Conservation (phyloP, 2,888 invertebrate genomes). For the Megalurothrips usitatus region DNA sequence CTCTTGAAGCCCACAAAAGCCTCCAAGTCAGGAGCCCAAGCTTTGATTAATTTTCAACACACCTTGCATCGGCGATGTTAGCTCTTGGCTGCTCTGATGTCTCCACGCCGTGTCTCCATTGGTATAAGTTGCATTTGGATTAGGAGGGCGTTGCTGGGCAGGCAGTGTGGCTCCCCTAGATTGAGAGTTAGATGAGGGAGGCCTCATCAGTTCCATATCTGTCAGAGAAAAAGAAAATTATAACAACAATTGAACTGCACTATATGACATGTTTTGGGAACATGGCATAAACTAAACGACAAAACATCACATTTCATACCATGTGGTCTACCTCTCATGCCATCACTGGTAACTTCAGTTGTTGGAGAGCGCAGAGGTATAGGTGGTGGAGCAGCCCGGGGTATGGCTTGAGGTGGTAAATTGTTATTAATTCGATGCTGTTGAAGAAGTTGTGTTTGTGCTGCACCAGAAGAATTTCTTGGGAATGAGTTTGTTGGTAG, state of each 20-base stretch:
- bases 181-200: slow-evolving; percentile 43
- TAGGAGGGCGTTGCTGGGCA: neutral
- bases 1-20: neutral
- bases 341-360: slow-evolving; percentile 41
- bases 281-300: too few species aligned
- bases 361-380: slow-evolving; percentile 50
- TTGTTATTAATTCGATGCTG: slow-evolving; percentile 51
- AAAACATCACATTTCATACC: neutral
- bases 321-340: slow-evolving; percentile 21
- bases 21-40: neutral
- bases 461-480: neutral
- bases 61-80: slow-evolving; percentile 39
- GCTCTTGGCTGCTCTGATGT: slow-evolving; percentile 42
- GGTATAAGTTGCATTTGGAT: slow-evolving; percentile 27
- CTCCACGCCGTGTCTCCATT: slow-evolving; percentile 44
- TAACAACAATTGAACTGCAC: too few species aligned
- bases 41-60: slow-evolving; percentile 27
- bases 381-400: slow-evolving; percentile 56
- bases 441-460: slow-evolving; percentile 44
- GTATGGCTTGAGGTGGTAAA: slow-evolving; percentile 58
- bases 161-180: slow-evolving; percentile 32
- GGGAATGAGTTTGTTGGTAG: slow-evolving; percentile 17
- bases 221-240: neutral
- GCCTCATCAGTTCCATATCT: slow-evolving; percentile 37
- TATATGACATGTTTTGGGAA: too few species aligned